Evolutionary conservation across 2,113 vertebrate genomes (phyloP), one percentile per base, ranked within the genome.

Genomic region (Trogon melanurus): DNA sequence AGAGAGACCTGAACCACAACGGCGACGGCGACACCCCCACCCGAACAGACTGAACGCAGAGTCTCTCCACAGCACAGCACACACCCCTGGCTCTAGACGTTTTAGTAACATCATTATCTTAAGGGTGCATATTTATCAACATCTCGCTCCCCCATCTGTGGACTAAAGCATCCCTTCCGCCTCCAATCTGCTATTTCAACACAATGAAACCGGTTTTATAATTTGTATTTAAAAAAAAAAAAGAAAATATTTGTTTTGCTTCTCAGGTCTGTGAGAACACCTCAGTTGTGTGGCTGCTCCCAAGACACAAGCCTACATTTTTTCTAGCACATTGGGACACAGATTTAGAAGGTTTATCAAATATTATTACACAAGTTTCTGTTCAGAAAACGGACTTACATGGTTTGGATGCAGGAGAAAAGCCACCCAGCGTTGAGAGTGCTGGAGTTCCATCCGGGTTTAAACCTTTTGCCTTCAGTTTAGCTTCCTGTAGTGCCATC

Each of bases 391-490:
- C 21, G 41, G 27, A 85, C 98, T 98, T 97, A 99, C 98, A 98
- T 95, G 99, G 99, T 96, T 99, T 99, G 65, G 99, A 99, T 11
- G 98, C 99, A 60, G 99, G 99, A 78, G 99, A 99, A 98, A 99
- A 99, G 65, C 99, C 99, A 30, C 99, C 99, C 36, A 99, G 93
- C 2, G 98, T 98, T 61, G 99, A 98, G 23, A 99, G 98, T 1
- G 99, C 99, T 38, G 99, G 99, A 23, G 99, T 99, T 83, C 99
- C 99, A 87, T 99, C 99, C 1, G 99, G 99, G 93, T 99, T 99
- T 95, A 99, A 98, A 22, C 99, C 99, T 95, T 99, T 99, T 38
- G 99, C 99, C 96, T 99, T 99, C 82, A 99, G 97, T 94, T 99
- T 99, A 23, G 98, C 99, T 95, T 99, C 99, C 44, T 99, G 99